Conservation (phyloP, 30 jellyfish, hydroid and myxozoan genomes). For the Thelohanellus kitauei region DNA sequence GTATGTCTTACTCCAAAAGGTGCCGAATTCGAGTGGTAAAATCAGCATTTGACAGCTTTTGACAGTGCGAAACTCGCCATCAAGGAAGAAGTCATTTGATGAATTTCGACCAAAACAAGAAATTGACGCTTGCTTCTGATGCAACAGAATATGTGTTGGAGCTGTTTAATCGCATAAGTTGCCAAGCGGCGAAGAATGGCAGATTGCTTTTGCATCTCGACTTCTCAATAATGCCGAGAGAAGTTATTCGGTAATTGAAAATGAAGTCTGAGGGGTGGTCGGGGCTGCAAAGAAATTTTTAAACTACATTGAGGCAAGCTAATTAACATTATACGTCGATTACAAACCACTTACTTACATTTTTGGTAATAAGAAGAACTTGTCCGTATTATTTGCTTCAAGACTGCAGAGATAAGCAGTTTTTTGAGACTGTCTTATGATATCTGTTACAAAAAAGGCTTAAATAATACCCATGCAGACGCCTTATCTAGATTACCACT, state of each 20-base stretch:
- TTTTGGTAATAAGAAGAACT: not conserved
- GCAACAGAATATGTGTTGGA: conserved; percentile 23
- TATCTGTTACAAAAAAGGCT: conserved; percentile 2
- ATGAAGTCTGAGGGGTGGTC: conserved; percentile 12
- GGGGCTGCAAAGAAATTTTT: conserved; percentile 13
- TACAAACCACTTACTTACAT: conserved; percentile 16
- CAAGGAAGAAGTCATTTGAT: too few species aligned
- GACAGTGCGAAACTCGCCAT: too few species aligned
- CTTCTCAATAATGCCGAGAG: conserved; percentile 10
- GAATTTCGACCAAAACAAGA: conserved; percentile 12
- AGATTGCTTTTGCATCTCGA: conserved; percentile 5
- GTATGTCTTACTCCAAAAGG: too few species aligned
- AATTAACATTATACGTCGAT: conserved; percentile 15
- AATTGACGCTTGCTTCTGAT: conserved; percentile 5
- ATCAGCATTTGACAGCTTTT: too few species aligned
- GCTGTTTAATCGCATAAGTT: conserved; percentile 8
- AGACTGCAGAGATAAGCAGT: conserved; percentile 19
- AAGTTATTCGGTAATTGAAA: conserved; percentile 10
- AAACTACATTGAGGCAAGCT: conserved; percentile 11
- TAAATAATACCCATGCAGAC: conserved; percentile 8
- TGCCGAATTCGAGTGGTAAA: too few species aligned
- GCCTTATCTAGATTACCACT: conserved; percentile 8
- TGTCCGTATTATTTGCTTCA: conserved; percentile 15
- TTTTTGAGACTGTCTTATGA: conserved; percentile 1
- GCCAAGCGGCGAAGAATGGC: conserved; percentile 4